These are phyloP conservation scores for Suncus etruscus DNA, from an alignment of 2,113 vertebrate genomes.

Conservation along the genomic window DNA sequence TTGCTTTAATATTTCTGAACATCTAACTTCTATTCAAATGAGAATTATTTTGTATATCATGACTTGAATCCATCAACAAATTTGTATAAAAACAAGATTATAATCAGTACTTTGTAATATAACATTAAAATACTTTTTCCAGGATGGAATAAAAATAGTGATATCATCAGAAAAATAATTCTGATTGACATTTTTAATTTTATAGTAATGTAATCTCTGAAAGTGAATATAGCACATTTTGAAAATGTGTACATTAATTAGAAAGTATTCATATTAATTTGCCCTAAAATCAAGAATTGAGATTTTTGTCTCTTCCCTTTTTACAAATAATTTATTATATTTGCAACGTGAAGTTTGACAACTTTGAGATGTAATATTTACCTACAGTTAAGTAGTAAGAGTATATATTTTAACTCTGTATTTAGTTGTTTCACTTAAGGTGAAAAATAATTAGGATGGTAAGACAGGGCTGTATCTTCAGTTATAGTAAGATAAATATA, in stretches of 20 bases:
- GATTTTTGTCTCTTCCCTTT: neutral
- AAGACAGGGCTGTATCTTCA: neutral
- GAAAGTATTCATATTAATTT: constrained; percentile 56
- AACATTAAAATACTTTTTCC: neutral
- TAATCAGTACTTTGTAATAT: neutral
- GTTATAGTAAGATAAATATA: neutral
- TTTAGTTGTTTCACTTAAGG: constrained; percentile 28
- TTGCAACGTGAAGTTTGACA: neutral
- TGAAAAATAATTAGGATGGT: neutral
- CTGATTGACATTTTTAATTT: neutral
- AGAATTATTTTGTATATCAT: neutral
- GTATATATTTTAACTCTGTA: neutral
- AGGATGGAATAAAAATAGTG: neutral
- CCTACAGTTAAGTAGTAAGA: neutral
- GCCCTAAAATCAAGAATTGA: neutral
- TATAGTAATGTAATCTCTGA: constrained; percentile 37
- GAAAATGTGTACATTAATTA: constrained; percentile 37
- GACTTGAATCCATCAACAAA: neutral
- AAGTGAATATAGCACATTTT: constrained; percentile 65
- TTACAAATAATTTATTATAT: neutral
- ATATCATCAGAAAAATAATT: neutral
- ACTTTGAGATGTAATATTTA: neutral
- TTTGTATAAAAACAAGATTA: neutral
- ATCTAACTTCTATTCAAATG: neutral
- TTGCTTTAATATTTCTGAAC: neutral